Conservation (phyloP, 2,888 invertebrate species). For the Notodonta ziczac region DNA sequence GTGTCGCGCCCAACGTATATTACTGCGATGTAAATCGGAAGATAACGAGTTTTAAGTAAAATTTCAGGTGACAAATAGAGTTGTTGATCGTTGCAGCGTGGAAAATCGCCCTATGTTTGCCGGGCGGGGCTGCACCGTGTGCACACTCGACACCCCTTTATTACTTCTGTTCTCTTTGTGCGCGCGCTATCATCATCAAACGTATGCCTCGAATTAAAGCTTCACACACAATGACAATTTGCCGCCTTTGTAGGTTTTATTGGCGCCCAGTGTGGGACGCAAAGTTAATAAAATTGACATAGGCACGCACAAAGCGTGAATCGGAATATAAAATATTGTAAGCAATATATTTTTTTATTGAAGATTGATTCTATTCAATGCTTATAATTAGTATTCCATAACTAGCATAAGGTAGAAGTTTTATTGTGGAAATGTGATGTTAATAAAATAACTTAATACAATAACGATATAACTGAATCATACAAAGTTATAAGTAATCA, state of each 20-base stretch:
- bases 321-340: neutral
- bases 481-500: too few species aligned
- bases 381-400: neutral
- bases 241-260: conserved; percentile 54
- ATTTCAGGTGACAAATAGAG: conserved; percentile 30
- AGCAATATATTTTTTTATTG: neutral
- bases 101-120: conserved; percentile 36
- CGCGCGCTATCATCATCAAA: conserved; percentile 66
- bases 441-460: too few species aligned
- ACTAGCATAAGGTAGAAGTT: neutral
- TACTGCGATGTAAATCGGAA: conserved; percentile 20
- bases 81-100: conserved; percentile 19
- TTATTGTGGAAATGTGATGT: too few species aligned
- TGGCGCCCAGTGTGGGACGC: conserved; percentile 61
- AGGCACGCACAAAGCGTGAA: neutral
- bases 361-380: neutral
- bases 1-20: conserved; percentile 10
- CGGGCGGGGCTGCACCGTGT: conserved; percentile 43
- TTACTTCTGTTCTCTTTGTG: conserved; percentile 77
- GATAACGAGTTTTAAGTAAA: conserved; percentile 30
- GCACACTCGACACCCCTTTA: conserved; percentile 79
- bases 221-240: conserved; percentile 64
- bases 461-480: too few species aligned
- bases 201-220: conserved; percentile 76
- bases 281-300: conserved; percentile 19